Evolutionary conservation across 2,888 invertebrate species (phyloP).

Genomic region (Phaedon cochleariae): DNA sequence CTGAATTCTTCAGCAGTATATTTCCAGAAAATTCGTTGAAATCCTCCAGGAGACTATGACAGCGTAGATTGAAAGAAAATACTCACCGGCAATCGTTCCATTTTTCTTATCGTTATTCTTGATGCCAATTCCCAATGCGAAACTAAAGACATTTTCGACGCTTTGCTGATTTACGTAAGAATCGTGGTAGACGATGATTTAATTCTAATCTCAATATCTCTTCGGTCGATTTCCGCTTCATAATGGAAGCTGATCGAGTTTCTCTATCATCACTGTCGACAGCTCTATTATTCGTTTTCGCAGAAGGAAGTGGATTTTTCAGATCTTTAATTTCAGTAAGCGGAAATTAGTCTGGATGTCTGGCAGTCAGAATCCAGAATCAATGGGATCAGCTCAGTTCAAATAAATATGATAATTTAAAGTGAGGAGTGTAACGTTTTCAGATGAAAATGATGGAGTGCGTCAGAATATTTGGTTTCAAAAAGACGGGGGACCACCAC

Average conservation of each 20-base stretch:
- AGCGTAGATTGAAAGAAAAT: neutral
- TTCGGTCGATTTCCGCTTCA: conserved; percentile 44
- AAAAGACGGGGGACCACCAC: no score
- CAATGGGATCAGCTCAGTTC: neutral
- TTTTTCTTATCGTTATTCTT: neutral
- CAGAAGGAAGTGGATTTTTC: neutral
- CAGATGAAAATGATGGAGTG: no score
- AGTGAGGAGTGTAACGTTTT: no score
- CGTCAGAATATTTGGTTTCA: no score
- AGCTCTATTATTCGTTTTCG: neutral
- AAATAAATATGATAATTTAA: no score
- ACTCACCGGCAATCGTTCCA: neutral
- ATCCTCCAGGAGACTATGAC: no score
- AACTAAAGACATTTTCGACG: neutral
- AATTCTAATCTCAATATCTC: conserved; percentile 45
- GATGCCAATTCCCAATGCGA: no score
- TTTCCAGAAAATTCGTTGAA: no score
- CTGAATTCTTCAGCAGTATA: no score
- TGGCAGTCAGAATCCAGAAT: neutral
- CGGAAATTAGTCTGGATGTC: conserved; percentile 1
- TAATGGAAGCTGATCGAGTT: conserved; percentile 35
- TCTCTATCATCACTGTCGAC: neutral
- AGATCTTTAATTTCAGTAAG: neutral
- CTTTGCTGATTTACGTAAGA: neutral
- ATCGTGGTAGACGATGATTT: conserved; percentile 33